Percentiles rank a stretch among this genome's conserved stretches.
Conservation (phyloP, 2,888 invertebrate species). For the Metacarcinus magister region DNA sequence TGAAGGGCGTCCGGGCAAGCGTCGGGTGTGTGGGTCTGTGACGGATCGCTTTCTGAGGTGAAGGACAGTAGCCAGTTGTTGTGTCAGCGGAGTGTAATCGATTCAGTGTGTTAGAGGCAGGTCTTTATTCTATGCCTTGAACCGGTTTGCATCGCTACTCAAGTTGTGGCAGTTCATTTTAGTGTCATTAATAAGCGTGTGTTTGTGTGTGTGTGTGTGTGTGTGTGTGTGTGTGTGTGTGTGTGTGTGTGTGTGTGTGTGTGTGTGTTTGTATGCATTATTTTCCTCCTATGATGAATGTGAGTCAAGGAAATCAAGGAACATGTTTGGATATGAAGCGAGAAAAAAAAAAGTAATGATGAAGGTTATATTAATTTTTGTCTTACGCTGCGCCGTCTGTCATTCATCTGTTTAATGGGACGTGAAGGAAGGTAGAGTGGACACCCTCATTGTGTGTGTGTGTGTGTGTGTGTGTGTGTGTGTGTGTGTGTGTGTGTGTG, state of each 20-base stretch:
- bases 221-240: not conserved
- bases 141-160: constrained; percentile 13
- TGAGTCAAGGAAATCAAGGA: not conserved
- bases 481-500: too few relatives aligned
- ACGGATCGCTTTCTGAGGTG: not conserved
- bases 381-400: not conserved
- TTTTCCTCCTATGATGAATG: not conserved
- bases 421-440: too few relatives aligned
- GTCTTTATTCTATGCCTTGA: not conserved
- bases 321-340: too few relatives aligned
- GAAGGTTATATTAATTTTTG: not conserved
- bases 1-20: not conserved
- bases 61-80: constrained; percentile 15
- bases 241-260: too few relatives aligned
- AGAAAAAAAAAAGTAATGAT: not conserved
- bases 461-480: too few relatives aligned
- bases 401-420: too few relatives aligned
- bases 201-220: too few relatives aligned
- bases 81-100: constrained; percentile 15
- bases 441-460: too few relatives aligned
- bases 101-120: not conserved
- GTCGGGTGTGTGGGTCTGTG: not conserved
- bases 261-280: not conserved
- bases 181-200: not conserved
- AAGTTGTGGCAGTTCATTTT: not conserved